Conservation (phyloP, 2,113 vertebrate genomes). For the Psammodynastes pulverulentus region DNA sequence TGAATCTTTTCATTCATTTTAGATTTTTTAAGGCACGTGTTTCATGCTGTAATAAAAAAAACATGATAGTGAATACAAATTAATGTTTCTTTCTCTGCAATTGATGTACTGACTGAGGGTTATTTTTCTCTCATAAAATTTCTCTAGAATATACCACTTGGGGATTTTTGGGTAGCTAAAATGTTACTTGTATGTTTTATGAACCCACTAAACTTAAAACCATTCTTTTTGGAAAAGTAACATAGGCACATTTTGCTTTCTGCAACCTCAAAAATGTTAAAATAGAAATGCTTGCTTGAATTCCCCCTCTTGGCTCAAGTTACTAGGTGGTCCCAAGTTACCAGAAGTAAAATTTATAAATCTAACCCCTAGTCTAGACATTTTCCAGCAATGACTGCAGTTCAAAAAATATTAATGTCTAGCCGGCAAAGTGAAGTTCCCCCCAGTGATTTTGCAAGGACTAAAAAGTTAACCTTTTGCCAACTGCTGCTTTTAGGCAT, state of each 20-base stretch:
- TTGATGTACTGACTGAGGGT: conserved; percentile 62
- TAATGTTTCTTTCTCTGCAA: conserved; percentile 58
- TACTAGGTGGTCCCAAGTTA: conserved; percentile 89
- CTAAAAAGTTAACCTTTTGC: conserved; percentile 83
- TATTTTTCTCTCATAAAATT: conserved; percentile 56
- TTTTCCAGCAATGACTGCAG: conserved; percentile 85
- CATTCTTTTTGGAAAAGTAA: conserved; percentile 80
- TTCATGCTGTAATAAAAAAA: conserved; percentile 55
- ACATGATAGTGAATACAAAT: conserved; percentile 46
- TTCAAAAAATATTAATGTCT: conserved; percentile 85
- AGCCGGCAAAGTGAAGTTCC: conserved; percentile 81
- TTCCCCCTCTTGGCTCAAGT: conserved; percentile 83
- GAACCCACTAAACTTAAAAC: conserved; percentile 80
- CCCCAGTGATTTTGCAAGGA: conserved; percentile 81
- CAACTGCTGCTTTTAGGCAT: conserved; percentile 78
- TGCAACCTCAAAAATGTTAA: conserved; percentile 80
- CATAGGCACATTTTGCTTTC: conserved; percentile 78
- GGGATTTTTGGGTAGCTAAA: conserved; percentile 64
- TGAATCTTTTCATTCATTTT: conserved; percentile 33
- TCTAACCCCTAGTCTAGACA: conserved; percentile 90
- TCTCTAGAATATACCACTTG: conserved; percentile 46
- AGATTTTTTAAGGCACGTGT: conserved; percentile 27
- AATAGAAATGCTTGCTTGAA: conserved; percentile 85
- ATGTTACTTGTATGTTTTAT: conserved; percentile 78
- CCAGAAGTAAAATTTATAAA: conserved; percentile 93